Base-by-base conservation (phyloP, 2,888 invertebrate genomes). In the Diploptera punctata region DNA sequence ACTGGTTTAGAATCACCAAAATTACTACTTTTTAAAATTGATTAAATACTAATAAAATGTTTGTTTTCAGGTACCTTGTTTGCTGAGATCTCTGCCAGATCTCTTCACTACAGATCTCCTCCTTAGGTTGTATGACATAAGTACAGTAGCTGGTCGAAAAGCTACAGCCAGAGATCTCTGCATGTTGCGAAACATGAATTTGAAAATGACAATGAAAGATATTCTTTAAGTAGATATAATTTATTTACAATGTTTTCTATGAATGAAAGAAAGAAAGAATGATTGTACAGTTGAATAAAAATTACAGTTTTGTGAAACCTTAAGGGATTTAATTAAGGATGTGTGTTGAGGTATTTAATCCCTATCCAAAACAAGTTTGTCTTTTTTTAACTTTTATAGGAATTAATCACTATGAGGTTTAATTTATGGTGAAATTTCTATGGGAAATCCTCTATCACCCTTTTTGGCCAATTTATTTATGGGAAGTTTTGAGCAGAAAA, bases 131-230 rank as follows among this genome's bases (percentile, higher is more conserved):
- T 94, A 97, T 81, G 95, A 96, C 82, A 86, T 95, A 62, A 87
- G 90, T 67, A 89, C 90, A 21, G 83, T 88, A 21, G 87, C 88
- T 69, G 95, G 97, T 1, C 87, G 96, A 71, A 93, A 93, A 80
- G 90, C 93, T 72, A 94, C 95, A 69, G 94, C 96, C 0, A 89
- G 94, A 79, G 95, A 95, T 82, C 85, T 97, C 73, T 95, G 96
- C 81, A 88, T 96, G 79, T 87, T 94, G 78, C 87, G 94, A 75
- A 95, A 95, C 83, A 93, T 94, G 85, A 87, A 89, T 77, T 83
- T 93, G 38, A 87, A 75, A 21, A 24, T 68, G 21, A 21, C 52
- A 3, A 54, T 54, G 52, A 68, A 52, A 33, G 68, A 68, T 44
- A 18, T 24, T 18, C 16, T 65, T 1, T 65, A 10, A 44, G 16